phyloP scores from a whole-genome alignment of 1,140 invertebrate species.

The Lutraria rhynchaena region DNA sequence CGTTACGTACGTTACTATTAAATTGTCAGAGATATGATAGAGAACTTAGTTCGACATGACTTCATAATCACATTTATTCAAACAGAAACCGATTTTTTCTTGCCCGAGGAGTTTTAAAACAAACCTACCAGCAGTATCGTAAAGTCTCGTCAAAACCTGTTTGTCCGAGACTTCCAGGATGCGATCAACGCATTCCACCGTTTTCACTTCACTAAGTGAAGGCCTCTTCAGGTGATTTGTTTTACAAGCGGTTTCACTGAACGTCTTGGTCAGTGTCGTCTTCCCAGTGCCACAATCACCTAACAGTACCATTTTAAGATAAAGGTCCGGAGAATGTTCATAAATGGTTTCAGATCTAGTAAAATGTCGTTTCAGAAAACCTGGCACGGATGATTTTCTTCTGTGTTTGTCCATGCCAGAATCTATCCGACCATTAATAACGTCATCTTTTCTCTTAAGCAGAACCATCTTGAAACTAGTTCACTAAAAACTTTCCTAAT shows the following conservation, averaged over 20 bases:
- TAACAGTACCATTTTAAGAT: constrained; percentile 30
- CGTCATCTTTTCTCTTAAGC: too few species aligned
- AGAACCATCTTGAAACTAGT: too few species aligned
- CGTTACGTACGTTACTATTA: too few species aligned
- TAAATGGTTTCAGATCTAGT: neutral
- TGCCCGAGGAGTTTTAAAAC: too few species aligned
- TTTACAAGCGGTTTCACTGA: neutral
- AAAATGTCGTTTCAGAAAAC: constrained; percentile 5
- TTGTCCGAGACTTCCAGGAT: neutral
- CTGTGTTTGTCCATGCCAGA: too few species aligned
- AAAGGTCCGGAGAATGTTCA: constrained; percentile 25
- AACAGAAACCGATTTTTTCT: too few species aligned
- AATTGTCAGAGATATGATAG: too few species aligned
- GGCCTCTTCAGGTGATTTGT: neutral
- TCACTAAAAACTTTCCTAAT: too few species aligned
- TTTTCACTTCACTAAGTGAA: neutral
- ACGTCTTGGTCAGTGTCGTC: neutral
- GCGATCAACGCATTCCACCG: constrained; percentile 25
- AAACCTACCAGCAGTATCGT: constrained; percentile 52
- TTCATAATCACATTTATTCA: too few species aligned
- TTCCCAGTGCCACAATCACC: constrained; percentile 38
- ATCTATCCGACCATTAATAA: too few species aligned
- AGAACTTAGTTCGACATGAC: too few species aligned
- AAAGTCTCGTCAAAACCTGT: constrained; percentile 14
- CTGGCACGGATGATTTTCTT: neutral